These are phyloP conservation scores for Gambelia wislizenii DNA, from an alignment of 2,797 vertebrate species.

Conservation along the genomic window DNA sequence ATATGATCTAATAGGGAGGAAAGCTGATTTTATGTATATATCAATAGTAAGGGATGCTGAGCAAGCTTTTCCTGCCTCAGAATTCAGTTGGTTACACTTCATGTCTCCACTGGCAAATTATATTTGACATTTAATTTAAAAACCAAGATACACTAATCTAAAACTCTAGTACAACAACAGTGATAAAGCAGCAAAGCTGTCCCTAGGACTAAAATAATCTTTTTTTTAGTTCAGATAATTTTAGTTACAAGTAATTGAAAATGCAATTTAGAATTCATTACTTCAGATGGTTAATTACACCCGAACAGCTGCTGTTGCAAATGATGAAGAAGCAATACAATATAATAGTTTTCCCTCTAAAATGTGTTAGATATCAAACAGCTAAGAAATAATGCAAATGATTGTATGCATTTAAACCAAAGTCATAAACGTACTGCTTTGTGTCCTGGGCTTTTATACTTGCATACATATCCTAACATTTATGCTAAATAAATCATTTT, in stretches of 20 bases:
- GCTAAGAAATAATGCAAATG: constrained; percentile 56
- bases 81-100: constrained; percentile 59
- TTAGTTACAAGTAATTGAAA: constrained; percentile 77
- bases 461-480: background rate
- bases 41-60: constrained; percentile 57
- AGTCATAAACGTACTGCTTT: constrained; percentile 4
- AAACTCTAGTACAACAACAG: constrained; percentile 65
- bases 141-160: constrained; percentile 76
- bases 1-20: constrained; percentile 46
- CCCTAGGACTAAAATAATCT: constrained; percentile 56
- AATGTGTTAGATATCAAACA: constrained; percentile 65
- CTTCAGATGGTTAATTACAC: constrained; percentile 77
- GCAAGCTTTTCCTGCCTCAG: constrained; percentile 51
- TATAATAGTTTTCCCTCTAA: constrained; percentile 67
- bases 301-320: constrained; percentile 66
- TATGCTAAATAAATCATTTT: background rate
- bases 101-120: constrained; percentile 72
- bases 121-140: constrained; percentile 80
- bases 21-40: constrained; percentile 61
- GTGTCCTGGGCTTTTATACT: background rate
- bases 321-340: constrained; percentile 70
- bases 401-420: constrained; percentile 29
- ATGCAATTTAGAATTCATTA: constrained; percentile 77
- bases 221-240: constrained; percentile 71
- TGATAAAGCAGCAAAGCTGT: constrained; percentile 73